Evolutionary conservation across 2,888 invertebrate species (phyloP), one percentile per base, ranked within the genome.

Genomic region (Eupithecia pulchellata): DNA sequence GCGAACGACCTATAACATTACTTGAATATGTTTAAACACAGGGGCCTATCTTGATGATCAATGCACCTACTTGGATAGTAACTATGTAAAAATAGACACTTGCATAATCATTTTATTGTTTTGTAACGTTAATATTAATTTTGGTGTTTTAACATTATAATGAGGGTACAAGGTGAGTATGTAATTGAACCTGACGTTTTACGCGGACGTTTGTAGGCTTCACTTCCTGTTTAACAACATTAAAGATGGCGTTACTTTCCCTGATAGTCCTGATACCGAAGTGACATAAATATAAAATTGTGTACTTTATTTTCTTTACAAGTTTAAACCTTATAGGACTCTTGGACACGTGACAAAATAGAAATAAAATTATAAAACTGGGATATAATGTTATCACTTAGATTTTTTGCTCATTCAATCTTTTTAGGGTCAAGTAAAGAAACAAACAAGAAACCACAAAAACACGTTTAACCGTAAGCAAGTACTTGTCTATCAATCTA

Each of bases 11-110:
- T 84, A 71, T 85, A 82, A 83, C 85, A 80, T 80, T 77, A 80
- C 61, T 75, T 87, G 84, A 87, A 88, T 88, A 88, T 84, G 80
- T 82, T 82, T 82, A 81, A 82, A 82, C 71, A 71, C 34, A 76
- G 74, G 76, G 78, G 76, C 76, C 76, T 74, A 76, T 77, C 77
- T 79, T 75, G 71, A 75, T 78, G 69, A 75, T 67, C 73, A 70
- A 67, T 74, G 69, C 64, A 77, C 67, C 57, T 65, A 61, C 60
- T 70, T 39, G 61, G 62, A 65, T 73, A 63, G 58, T 57, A 25
- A 25, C 52, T 52, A 57, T 60, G 32, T 60, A 30, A 4, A 60
- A 60, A n/a, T 60, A 52, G 25, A 52, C 20, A 60, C 4, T 32
- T 60, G 58, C 29, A 60, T 60, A 60, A 60, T 20, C 1, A 11